Conservation (phyloP, 1,140 invertebrate species). For the Protaetia brevitarsis region DNA sequence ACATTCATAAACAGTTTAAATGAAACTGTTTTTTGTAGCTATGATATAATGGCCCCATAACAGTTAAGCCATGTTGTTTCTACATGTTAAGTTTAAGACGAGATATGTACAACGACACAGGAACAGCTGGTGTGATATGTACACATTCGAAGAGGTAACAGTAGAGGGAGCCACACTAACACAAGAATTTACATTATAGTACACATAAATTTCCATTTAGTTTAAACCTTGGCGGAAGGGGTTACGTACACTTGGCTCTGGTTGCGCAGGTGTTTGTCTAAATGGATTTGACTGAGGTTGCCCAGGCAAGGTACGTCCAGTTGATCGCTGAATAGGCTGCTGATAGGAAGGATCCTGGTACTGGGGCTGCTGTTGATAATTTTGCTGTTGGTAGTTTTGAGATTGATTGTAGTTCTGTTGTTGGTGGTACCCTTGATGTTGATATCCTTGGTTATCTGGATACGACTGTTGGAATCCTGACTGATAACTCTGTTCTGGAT, state of each 20-base stretch:
- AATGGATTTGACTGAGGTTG: conserved; percentile 53
- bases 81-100: not conserved
- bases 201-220: conserved; percentile 10
- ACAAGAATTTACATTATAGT: conserved; percentile 19
- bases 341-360: conserved; percentile 41
- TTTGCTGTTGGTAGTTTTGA: conserved; percentile 43
- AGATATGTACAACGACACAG: conserved; percentile 37
- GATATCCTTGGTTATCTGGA: conserved; percentile 51
- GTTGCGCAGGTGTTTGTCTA: conserved; percentile 46
- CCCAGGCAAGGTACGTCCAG: conserved; percentile 34
- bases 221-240: conserved; percentile 17
- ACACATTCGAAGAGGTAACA: conserved; percentile 24
- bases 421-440: conserved; percentile 48
- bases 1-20: too few relatives aligned
- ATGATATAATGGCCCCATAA: conserved; percentile 2
- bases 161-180: conserved; percentile 6
- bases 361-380: conserved; percentile 31
- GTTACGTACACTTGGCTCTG: conserved; percentile 7
- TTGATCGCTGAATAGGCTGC: conserved; percentile 32
- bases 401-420: conserved; percentile 50
- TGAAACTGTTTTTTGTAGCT: too few relatives aligned
- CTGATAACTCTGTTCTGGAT: conserved; percentile 44
- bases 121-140: conserved; percentile 44
- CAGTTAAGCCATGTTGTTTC: conserved; percentile 2
- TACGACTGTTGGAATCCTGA: conserved; percentile 42